Evolutionary conservation across 1,140 invertebrate genomes (phyloP), one percentile per base, ranked within the genome.

Genomic region (Nephila pilipes): DNA sequence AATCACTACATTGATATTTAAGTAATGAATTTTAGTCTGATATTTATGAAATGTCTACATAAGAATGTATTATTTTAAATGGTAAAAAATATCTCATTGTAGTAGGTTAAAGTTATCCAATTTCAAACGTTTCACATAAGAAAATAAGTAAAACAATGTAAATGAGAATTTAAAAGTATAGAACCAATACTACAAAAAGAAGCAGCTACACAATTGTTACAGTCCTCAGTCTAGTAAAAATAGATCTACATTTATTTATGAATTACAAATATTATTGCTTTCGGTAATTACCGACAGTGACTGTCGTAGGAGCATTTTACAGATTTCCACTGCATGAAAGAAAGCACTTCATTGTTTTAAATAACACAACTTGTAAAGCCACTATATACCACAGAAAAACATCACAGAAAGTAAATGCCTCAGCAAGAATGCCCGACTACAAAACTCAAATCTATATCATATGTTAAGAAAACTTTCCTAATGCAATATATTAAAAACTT

Each of bases 391-490:
- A 55, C 65, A 69, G 25, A 69, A 46, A 92, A 92, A 92, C 81
- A 92, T 92, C 91, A 92, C 91, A 92, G 83, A 92, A 92, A 92
- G 60, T 87, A 93, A 81, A 55, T 54, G 46, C 92, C 92, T 93
- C 92, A 93, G 92, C 92, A 89, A 93, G 85, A 46, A 60, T 93
- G 92, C 92, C 92, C 92, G 32, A 80, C 83, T 87, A 93, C 92
- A 46, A 87, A 93, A 89, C 60, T 75, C 65, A 89, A 89, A 65
- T 87, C 83, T 65, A 87, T 87, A 93, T 87, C 57, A n/a, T 46
- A 92, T 93, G 87, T 88, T 93, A 93, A 93, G 87, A 81, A 79
- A 93, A 88, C 92, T 93, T 89, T 93, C 92, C 92, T 88, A 93
- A 83, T 83, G 87, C 87, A 93, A 93, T 89, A 93, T 63, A 93